A percentile compares a stretch with the other conserved stretches of the same genome.
Evolutionary conservation across 2,113 vertebrate species (phyloP).

Genomic region (Centropus bengalensis): DNA sequence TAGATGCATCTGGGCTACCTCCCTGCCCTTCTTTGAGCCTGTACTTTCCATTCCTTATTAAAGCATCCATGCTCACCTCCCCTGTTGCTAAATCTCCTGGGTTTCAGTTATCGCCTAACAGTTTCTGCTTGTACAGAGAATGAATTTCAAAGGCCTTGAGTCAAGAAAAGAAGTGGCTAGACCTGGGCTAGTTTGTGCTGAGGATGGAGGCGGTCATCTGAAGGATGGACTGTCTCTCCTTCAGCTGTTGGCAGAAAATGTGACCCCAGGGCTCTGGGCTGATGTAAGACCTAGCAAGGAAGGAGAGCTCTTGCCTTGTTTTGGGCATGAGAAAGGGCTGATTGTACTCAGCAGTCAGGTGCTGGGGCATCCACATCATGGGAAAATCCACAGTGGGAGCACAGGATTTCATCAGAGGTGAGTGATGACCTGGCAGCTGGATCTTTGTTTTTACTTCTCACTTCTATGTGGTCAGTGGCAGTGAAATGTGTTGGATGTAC

Average conservation of each 20-base stretch:
- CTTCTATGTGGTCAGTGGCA: neutral
- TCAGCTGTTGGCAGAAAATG: neutral
- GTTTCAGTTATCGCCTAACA: neutral
- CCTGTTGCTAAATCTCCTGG: neutral
- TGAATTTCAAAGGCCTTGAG: neutral
- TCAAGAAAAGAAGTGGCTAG: neutral
- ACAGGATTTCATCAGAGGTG: neutral
- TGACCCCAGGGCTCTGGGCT: neutral
- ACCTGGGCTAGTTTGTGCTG: neutral
- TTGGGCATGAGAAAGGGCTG: neutral
- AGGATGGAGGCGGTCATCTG: neutral
- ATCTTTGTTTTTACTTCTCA: neutral
- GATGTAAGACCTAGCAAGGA: neutral
- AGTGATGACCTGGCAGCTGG: neutral
- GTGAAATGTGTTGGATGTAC: neutral
- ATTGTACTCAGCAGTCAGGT: slow-evolving; percentile 45
- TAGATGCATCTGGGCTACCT: neutral
- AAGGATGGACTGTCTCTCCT: neutral
- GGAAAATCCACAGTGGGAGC: neutral
- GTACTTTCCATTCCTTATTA: neutral
- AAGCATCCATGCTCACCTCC: neutral
- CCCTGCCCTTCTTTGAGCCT: neutral
- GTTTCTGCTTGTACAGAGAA: neutral
- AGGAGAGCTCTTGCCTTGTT: neutral
- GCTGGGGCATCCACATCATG: slow-evolving; percentile 4